Conservation (phyloP, 2,113 vertebrate genomes). For the Pseudopipra pipra region DNA sequence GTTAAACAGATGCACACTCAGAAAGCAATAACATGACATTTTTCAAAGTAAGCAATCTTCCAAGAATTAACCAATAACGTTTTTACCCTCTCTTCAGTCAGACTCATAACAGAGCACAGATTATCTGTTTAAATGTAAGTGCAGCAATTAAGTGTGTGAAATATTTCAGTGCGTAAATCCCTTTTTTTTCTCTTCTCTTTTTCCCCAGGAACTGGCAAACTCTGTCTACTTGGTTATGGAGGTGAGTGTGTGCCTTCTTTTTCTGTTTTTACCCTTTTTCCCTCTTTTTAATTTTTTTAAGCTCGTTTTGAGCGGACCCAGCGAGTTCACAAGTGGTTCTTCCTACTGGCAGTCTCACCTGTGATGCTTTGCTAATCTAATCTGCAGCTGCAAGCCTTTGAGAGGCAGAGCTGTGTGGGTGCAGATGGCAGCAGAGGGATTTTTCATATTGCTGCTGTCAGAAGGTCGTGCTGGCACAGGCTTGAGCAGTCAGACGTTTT, state of each 20-base stretch:
- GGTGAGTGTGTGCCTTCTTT: constrained; percentile 73
- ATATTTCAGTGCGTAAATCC: not conserved
- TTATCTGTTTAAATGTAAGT: not conserved
- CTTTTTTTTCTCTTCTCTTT: not conserved
- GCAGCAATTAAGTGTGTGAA: not conserved
- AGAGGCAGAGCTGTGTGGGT: not conserved
- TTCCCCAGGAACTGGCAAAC: constrained; percentile 87
- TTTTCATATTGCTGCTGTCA: not conserved
- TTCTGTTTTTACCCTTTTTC: not conserved
- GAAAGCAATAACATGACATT: not conserved
- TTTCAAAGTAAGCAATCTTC: not conserved
- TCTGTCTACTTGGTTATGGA: constrained; percentile 99
- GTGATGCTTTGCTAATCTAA: not conserved
- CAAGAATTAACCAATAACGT: not conserved
- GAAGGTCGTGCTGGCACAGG: not conserved
- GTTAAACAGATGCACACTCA: not conserved
- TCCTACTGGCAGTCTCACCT: not conserved
- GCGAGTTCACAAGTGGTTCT: not conserved
- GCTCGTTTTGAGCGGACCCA: not conserved
- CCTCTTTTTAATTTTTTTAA: not conserved
- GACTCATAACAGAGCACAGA: not conserved
- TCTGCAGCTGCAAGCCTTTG: not conserved
- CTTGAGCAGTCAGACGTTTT: not conserved
- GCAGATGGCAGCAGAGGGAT: not conserved
- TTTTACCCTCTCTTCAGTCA: not conserved